phyloP scores from a whole-genome alignment of 2,888 invertebrate genomes.

The Lasioglossum morio region DNA sequence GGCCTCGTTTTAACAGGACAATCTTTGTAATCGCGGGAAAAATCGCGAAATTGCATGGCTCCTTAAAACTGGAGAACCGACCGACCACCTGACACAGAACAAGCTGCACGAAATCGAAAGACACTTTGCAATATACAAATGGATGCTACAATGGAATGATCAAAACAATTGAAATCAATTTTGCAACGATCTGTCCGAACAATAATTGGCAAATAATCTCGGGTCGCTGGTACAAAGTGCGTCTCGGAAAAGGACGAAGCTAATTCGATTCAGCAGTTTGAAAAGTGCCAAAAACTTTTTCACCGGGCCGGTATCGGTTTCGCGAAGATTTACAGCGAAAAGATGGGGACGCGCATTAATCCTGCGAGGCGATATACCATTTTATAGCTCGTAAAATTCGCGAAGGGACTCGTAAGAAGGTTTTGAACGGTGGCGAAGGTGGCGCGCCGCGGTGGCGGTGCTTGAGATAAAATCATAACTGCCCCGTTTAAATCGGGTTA shows the following conservation, averaged over 20 bases:
- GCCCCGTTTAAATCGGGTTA: slow-evolving; percentile 32
- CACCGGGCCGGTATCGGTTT: neutral
- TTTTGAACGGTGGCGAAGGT: neutral
- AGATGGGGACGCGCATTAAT: slow-evolving; percentile 24
- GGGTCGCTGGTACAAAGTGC: neutral
- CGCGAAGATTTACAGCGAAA: neutral
- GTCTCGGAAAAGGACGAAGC: neutral
- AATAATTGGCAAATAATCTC: neutral
- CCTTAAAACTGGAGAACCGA: slow-evolving; percentile 30
- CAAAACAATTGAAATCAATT: too few species aligned
- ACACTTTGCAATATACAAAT: neutral
- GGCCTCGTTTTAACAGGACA: slow-evolving; percentile 17
- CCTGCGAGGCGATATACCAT: slow-evolving; percentile 24
- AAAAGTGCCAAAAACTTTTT: neutral
- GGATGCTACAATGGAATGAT: neutral
- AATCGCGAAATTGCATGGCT: slow-evolving; percentile 18
- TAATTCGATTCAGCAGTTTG: neutral
- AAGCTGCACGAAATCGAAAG: neutral
- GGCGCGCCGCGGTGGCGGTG: neutral
- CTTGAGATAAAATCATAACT: slow-evolving; percentile 48
- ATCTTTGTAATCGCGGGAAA: slow-evolving; percentile 26
- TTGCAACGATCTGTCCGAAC: too few species aligned
- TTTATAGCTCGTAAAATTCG: slow-evolving; percentile 43
- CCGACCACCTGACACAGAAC: slow-evolving; percentile 7
- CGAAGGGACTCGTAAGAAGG: slow-evolving; percentile 30